Evolutionary conservation across 1,140 invertebrate genomes (phyloP).

Genomic region (Coelopa frigida): DNA sequence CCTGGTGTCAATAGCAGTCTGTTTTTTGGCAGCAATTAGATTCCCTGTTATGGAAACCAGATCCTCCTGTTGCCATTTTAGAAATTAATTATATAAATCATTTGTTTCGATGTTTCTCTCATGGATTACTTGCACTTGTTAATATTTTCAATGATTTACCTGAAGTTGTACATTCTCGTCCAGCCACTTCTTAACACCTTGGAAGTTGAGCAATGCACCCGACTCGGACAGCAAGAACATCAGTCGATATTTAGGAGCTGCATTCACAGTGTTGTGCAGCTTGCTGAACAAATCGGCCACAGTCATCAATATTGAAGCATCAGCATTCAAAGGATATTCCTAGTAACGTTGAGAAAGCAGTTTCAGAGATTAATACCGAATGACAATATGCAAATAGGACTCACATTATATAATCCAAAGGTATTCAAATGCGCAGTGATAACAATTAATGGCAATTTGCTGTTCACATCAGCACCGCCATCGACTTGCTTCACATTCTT

Average conservation of each 20-base stretch:
- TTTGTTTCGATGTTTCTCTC: too few relatives aligned
- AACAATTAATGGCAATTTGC: constrained; percentile 76
- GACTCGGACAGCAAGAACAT: constrained; percentile 86
- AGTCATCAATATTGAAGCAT: constrained; percentile 81
- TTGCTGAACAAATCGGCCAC: constrained; percentile 83
- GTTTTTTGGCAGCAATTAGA: constrained; percentile 11
- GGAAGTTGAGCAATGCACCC: constrained; percentile 88
- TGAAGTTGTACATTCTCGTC: constrained; percentile 61
- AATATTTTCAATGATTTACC: constrained; percentile 47
- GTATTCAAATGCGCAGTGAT: constrained; percentile 92
- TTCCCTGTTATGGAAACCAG: constrained; percentile 13
- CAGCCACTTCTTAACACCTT: constrained; percentile 93
- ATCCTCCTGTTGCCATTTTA: constrained; percentile 5
- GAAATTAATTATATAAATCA: neutral
- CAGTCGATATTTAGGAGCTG: constrained; percentile 78
- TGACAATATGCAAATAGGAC: too few relatives aligned
- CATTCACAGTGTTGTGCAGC: constrained; percentile 75
- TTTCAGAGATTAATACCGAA: neutral
- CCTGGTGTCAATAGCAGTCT: constrained; percentile 5
- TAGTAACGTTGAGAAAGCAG: constrained; percentile 10
- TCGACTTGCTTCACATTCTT: constrained; percentile 50
- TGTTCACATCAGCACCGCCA: constrained; percentile 63
- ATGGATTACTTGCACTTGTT: neutral
- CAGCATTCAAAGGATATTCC: constrained; percentile 50
- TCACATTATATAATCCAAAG: constrained; percentile 80